Percentiles rank a stretch among this genome's conserved stretches.
Conservation (phyloP, 30 jellyfish, hydroid and myxozoan species). For the Pseudorhiza aurosa region DNA sequence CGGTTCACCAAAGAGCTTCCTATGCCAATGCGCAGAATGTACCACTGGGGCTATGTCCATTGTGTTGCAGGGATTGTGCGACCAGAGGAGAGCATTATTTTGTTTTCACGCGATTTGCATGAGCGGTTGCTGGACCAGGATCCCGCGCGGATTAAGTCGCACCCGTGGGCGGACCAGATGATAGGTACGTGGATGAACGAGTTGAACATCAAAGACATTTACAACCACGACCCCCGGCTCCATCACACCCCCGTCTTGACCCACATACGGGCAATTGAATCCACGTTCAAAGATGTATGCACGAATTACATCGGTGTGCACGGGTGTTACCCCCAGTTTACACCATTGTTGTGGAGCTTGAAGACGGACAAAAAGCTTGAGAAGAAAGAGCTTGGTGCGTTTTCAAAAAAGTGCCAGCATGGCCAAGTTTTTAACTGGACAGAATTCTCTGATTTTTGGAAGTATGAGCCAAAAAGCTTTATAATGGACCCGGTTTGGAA, state of each 20-base stretch:
- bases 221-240: conserved; percentile 67
- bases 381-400: background rate
- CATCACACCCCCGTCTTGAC: conserved; percentile 78
- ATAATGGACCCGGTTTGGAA: conserved; percentile 73
- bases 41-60: conserved; percentile 74
- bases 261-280: conserved; percentile 7
- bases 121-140: conserved; percentile 60
- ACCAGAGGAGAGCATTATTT: conserved; percentile 75
- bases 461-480: conserved; percentile 65
- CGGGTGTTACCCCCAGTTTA: conserved; percentile 77
- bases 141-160: conserved; percentile 56
- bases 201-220: conserved; percentile 16
- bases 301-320: conserved; percentile 69
- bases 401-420: conserved; percentile 8
- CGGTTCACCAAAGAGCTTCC: conserved; percentile 41
- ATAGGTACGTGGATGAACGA: conserved; percentile 66
- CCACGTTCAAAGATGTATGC: conserved; percentile 44
- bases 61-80: conserved; percentile 39
- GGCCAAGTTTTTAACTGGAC: conserved; percentile 32
- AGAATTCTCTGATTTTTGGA: conserved; percentile 26
- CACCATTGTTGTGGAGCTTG: conserved; percentile 75
- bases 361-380: background rate
- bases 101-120: conserved; percentile 58
- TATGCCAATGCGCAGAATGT: conserved; percentile 31
- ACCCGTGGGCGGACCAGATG: conserved; percentile 84